Base-by-base conservation (phyloP, 2,113 vertebrate genomes). In the Diadophis punctatus region DNA sequence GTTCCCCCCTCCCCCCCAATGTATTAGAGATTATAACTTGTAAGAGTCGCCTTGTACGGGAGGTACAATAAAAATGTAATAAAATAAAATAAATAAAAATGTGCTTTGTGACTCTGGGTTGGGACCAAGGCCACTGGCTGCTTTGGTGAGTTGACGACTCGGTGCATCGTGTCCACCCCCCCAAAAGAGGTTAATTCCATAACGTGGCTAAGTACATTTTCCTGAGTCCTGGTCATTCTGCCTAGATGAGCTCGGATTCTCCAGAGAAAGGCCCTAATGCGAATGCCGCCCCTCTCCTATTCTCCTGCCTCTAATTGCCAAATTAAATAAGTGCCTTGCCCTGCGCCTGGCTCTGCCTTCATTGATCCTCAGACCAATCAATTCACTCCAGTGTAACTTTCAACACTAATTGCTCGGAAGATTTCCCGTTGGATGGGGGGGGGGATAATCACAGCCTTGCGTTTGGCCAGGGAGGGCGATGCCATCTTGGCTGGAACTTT, bases 131-230 rank as follows among this genome's bases (percentile, higher is more conserved):
- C 30, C 4, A 6, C 12, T 0, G 5, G 5, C 2, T 12, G 4
- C 30, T 34, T 34, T 74, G 63, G 34, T 16, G 30, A 74, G 30
- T n/a, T 68, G 5, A 34, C 18, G 63, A 20, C n/a, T 39, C 68
- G 2, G 1, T 1, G 68, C 5, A 7, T 74, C 1, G 68, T 3
- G 3, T 34, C 68, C 27, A 0, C 27, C 1, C 6, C 6, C 3
- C 16, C 6, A 3, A 68, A n/a, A 34, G n/a, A 74, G 68, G 68
- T 74, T 74, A 74, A 74, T 74, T 34, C n/a, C 2, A 3, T 39
- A 39, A 39, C 6, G 1, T 20, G 68, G 68, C 34, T 20, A 74
- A 74, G 63, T 68, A 27, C 30, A 14, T 68, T 68, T 68, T 34
- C 22, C 63, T 1, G 63, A n/a, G 27, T 6, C n/a, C 68, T 4